phyloP scores from a whole-genome alignment of 2,888 invertebrate species.

The Argyresthia goedartella region DNA sequence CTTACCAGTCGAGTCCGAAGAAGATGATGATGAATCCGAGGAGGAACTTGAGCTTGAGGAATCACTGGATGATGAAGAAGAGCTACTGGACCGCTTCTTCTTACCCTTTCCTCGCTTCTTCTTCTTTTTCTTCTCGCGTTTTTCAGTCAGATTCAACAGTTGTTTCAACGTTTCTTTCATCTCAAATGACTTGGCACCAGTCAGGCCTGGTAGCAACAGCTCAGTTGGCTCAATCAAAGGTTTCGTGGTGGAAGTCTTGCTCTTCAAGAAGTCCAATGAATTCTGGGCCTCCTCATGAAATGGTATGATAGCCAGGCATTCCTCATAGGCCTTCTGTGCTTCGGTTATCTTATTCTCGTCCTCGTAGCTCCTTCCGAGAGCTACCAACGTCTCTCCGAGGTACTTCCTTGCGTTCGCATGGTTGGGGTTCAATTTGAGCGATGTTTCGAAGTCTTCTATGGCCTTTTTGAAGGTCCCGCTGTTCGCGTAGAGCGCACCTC shows the following conservation, averaged over 20 bases:
- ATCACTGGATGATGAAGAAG: conserved; percentile 77
- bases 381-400: conserved; percentile 92
- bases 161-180: conserved; percentile 77
- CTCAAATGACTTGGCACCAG: conserved; percentile 68
- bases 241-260: conserved; percentile 70
- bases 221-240: conserved; percentile 76
- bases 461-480: conserved; percentile 94
- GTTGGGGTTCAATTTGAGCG: conserved; percentile 87
- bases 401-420: conserved; percentile 96
- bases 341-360: conserved; percentile 89
- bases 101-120: conserved; percentile 76
- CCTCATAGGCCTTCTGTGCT: conserved; percentile 86
- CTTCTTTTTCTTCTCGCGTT: conserved; percentile 77
- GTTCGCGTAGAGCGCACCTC: conserved; percentile 94
- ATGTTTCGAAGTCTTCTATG: conserved; percentile 94
- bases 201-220: conserved; percentile 71
- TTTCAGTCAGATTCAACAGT: conserved; percentile 71
- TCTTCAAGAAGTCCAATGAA: conserved; percentile 84
- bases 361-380: conserved; percentile 89
- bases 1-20: conserved; percentile 68
- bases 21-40: conserved; percentile 70
- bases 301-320: conserved; percentile 86
- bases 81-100: conserved; percentile 74
- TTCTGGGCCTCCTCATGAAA: conserved; percentile 90
- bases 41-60: conserved; percentile 76